Evolutionary conservation across 2,888 invertebrate genomes (phyloP).

Genomic region (Leptopilina drosophilae): DNA sequence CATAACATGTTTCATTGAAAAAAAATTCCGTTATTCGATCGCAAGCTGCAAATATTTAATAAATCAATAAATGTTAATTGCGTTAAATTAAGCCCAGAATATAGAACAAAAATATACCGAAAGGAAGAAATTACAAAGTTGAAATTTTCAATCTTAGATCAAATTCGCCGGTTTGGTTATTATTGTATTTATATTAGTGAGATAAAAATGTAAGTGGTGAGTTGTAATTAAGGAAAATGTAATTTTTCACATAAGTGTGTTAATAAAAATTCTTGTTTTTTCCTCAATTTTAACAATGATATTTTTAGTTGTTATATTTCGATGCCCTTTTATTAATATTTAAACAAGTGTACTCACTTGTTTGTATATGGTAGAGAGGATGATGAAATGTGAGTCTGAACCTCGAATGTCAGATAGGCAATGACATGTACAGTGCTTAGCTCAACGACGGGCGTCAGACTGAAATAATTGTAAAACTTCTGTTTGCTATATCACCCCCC

Average conservation of each 20-base stretch:
- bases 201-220: neutral
- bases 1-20: neutral
- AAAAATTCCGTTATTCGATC: neutral
- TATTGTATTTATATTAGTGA: neutral
- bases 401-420: neutral
- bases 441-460: constrained; percentile 7
- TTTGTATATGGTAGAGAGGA: neutral
- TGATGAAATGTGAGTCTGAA: constrained; percentile 19
- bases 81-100: neutral
- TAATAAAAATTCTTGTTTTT: neutral
- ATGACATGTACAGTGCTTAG: neutral
- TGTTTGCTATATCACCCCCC: too few relatives aligned
- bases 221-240: too few relatives aligned
- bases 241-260: too few relatives aligned
- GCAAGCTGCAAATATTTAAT: neutral
- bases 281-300: neutral
- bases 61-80: neutral
- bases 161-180: neutral
- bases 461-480: neutral
- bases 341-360: constrained; percentile 18
- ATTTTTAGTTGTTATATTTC: neutral
- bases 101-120: too few relatives aligned
- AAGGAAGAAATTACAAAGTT: neutral
- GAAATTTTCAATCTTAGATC: neutral
- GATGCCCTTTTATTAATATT: constrained; percentile 5